A percentile compares a stretch with the other conserved stretches of the same genome.
Evolutionary conservation across 2,797 vertebrate genomes (phyloP).

Genomic region (Chaenodraco wilsoni): DNA sequence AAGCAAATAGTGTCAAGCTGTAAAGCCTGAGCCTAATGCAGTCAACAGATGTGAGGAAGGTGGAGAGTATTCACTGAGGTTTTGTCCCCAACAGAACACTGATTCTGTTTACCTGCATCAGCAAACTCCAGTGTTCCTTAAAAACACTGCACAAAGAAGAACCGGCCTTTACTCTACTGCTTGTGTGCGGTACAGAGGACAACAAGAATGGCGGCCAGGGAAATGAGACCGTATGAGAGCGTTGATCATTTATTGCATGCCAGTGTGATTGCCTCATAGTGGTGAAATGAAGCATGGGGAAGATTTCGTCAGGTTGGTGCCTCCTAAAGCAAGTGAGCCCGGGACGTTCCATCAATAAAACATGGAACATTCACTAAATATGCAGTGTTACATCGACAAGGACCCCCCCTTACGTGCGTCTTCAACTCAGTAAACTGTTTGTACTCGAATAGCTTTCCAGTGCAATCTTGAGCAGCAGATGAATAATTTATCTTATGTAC

Average conservation of each 20-base stretch:
- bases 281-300: conserved; percentile 67
- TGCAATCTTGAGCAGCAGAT: conserved; percentile 62
- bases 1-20: conserved; percentile 33
- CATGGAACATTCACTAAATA: conserved; percentile 68
- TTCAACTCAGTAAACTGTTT: conserved; percentile 66
- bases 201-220: conserved; percentile 11
- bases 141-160: neutral
- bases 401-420: conserved; percentile 49
- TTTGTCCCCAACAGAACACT: conserved; percentile 17
- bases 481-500: conserved; percentile 78
- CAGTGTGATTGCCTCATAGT: conserved; percentile 39
- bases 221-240: conserved; percentile 20
- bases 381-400: conserved; percentile 61
- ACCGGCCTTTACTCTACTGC: neutral
- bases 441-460: conserved; percentile 69
- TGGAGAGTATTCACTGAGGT: conserved; percentile 4
- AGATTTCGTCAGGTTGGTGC: conserved; percentile 64
- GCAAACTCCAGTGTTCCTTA: conserved; percentile 3
- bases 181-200: conserved; percentile 13
- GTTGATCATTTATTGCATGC: conserved; percentile 39
- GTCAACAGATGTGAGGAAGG: neutral
- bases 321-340: conserved; percentile 57
- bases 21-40: conserved; percentile 13
- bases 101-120: conserved; percentile 17
- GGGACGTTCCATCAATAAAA: conserved; percentile 77